Conservation (phyloP, 2,888 invertebrate species). For the Acholoe squamosa region DNA sequence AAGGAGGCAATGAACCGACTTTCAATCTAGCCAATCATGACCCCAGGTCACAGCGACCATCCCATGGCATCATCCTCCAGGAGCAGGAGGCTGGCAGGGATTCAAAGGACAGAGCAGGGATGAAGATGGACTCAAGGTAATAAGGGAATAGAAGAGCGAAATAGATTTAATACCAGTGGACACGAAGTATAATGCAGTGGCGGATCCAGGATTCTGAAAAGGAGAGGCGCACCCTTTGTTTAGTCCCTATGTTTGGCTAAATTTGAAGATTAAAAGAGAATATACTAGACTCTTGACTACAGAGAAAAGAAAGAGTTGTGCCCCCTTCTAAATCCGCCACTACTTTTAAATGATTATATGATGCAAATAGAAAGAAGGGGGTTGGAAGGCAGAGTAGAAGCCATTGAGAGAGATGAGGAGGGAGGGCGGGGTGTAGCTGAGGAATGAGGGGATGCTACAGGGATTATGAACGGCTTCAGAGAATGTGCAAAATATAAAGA, state of each 20-base stretch:
- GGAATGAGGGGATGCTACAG: too few relatives aligned
- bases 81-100: background rate
- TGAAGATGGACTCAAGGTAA: background rate
- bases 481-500: too few relatives aligned
- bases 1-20: constrained; percentile 32
- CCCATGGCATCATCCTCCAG: background rate
- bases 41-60: background rate
- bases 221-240: too few relatives aligned
- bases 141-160: too few relatives aligned
- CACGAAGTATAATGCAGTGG: background rate
- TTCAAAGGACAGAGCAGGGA: background rate
- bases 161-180: background rate
- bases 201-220: background rate
- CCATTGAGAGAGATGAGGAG: too few relatives aligned
- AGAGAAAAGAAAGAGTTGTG: background rate
- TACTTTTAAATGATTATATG: background rate
- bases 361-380: background rate
- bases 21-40: constrained; percentile 10
- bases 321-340: too few relatives aligned
- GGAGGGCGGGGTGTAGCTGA: too few relatives aligned
- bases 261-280: too few relatives aligned
- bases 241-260: too few relatives aligned
- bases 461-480: too few relatives aligned
- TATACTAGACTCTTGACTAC: background rate
- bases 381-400: too few relatives aligned